Evolutionary conservation across 2,888 invertebrate species (phyloP), one percentile per base, ranked within the genome.

Genomic region (Drosophila heteroneura): DNA sequence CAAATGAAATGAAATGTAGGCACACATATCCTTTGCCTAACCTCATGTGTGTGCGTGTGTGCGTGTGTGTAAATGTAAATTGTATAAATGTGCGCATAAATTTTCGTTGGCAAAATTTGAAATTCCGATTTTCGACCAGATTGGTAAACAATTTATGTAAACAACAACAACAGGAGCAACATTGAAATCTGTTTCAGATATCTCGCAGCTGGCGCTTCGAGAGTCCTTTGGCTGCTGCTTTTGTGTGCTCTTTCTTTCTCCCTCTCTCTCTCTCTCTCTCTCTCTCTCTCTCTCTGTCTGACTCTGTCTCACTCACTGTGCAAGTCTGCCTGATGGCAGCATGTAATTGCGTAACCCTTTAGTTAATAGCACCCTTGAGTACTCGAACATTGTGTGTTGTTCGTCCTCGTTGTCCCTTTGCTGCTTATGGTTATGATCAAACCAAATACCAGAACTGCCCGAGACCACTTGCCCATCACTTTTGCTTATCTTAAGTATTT

Each of bases 91-190:
- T 90, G 86, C 84, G 89, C 84, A 83, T 89, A 85, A 82, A 85
- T 90, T 89, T 89, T 76, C 75, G 79, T 81, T 82, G 82, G 79
- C 75, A 77, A 87, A 90, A 91, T 91, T 90, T 91, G 91, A 90
- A 91, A 91, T 91, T 90, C 90, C 91, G 91, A 91, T 91, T 89
- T 90, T 88, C 84, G 81, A 87, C 81, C 83, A 91, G 91, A 90
- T 91, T 91, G 91, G 91, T 89, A 91, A 91, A 91, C 91, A 91
- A 89, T 91, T 90, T 90, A 89, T 87, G 85, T 89, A 83, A 91
- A 86, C 90, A 83, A 79, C 85, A 76, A 70, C 74, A 67, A 63
- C 22, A 32, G 32, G n/a, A 80, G 64, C 66, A 57, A 64, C 74
- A 74, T 66, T 64, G 61, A 78, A 83, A 81, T 82, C 82, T 72